These are phyloP conservation scores for Matsumurasca onukii DNA, from an alignment of 1,140 invertebrate species.

Conservation along the genomic window DNA sequence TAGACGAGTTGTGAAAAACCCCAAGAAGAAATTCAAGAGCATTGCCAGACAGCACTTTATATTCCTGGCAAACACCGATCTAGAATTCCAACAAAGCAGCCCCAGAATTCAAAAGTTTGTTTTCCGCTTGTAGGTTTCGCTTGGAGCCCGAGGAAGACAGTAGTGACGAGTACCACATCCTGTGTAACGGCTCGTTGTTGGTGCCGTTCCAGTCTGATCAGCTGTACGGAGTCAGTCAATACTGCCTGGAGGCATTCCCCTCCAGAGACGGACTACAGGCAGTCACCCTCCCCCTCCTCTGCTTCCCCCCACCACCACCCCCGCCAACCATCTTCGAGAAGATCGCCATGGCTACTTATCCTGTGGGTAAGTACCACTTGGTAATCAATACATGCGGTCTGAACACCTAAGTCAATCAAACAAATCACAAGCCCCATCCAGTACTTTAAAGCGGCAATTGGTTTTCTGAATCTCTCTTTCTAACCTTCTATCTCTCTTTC, in stretches of 20 bases:
- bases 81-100: too few relatives aligned
- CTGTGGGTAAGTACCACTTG: conserved; percentile 30
- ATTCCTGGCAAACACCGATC: too few relatives aligned
- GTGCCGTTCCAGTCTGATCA: conserved; percentile 47
- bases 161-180: conserved; percentile 56
- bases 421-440: too few relatives aligned
- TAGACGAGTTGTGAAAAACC: too few relatives aligned
- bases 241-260: conserved; percentile 52
- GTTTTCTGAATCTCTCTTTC: too few relatives aligned
- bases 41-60: too few relatives aligned
- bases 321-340: conserved; percentile 44
- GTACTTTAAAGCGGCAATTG: too few relatives aligned
- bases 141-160: conserved; percentile 52
- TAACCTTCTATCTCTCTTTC: too few relatives aligned
- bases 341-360: conserved; percentile 30
- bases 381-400: too few relatives aligned
- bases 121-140: conserved; percentile 51
- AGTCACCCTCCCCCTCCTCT: conserved; percentile 48
- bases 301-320: conserved; percentile 48
- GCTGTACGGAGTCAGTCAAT: conserved; percentile 53
- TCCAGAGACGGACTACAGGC: not conserved
- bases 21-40: too few relatives aligned
- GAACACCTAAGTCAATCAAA: too few relatives aligned
- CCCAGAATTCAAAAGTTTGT: too few relatives aligned
- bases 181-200: conserved; percentile 59